Percentiles rank a stretch among this genome's conserved stretches.
phyloP scores from a whole-genome alignment of 2,888 invertebrate species.

The Odontomyia ornata region DNA sequence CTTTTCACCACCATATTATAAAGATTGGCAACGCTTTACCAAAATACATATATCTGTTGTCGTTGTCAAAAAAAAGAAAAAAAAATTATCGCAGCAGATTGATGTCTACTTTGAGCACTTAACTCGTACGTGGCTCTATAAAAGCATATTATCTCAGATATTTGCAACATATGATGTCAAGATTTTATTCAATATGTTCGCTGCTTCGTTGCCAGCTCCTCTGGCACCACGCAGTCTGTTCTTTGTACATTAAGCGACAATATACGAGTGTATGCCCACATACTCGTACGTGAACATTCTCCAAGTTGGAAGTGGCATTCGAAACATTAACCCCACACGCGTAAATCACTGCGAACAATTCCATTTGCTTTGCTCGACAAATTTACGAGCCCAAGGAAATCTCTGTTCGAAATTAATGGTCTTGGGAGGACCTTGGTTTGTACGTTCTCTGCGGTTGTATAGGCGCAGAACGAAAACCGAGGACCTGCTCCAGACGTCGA shows the following conservation, averaged over 20 bases:
- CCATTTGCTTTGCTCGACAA: background rate
- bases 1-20: no score
- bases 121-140: constrained; percentile 7
- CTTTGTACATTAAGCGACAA: background rate
- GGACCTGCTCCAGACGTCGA: no score
- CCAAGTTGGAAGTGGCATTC: background rate
- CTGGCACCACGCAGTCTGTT: background rate
- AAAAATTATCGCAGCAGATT: background rate
- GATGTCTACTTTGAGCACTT: background rate
- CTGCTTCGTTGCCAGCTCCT: background rate
- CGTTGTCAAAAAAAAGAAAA: background rate
- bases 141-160: constrained; percentile 4
- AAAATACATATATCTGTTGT: background rate
- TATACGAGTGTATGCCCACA: background rate
- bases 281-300: background rate
- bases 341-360: constrained; percentile 1
- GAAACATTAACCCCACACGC: background rate
- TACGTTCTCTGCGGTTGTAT: no score
- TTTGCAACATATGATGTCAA: background rate
- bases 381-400: background rate
- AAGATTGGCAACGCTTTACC: background rate
- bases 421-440: no score
- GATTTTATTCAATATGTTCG: background rate
- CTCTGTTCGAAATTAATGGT: background rate
- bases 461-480: no score